Base-by-base conservation (phyloP, 1,140 invertebrate genomes). In the Heterodera schachtii region DNA sequence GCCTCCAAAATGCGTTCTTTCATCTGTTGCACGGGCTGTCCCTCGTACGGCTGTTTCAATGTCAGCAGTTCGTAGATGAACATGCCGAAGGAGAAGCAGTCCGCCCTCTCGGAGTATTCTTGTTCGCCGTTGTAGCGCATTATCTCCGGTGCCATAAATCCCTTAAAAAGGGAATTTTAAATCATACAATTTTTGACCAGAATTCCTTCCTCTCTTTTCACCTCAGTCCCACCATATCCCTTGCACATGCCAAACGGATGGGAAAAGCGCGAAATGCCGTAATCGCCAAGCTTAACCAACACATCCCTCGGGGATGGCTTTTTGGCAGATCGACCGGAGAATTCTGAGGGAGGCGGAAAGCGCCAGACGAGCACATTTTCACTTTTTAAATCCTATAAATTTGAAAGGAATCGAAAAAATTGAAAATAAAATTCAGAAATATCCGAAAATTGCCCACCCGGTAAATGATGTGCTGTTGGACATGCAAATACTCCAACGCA, bases 61-160 rank as follows among this genome's bases (percentile, higher is more conserved):
- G 95, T 96, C 19, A 98, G 91, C 69, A 98, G 92, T 91, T 99
- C 97, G 90, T 98, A 99, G 81, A 99, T 92, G 86, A 98, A 95
- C 96, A 99, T 98, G n/a, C 96, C 96, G 91, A 98, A 98, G 0
- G 96, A 98, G 90, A 98, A 99, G 84, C 96, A 96, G 90, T 99
- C 97, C 19, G 98, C 94, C 92, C 98, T 98, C 90, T 98, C 96
- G 0, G 96, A 98, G 87, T 99, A 99, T 85, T 97, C 96, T 90
- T 98, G 96, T 90, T 98, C 97, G 0, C 97, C 97, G 90, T 98
- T 98, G 90, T 96, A 97, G 73, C 95, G 93, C 91, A 98, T 95
- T 81, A 98, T 98, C 91, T 98, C 97, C 0, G 97, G 97, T 13
- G 97, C 97, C 95, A 99, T 99, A 90, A 98, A 99, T 1, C 96